Evolutionary conservation across 2,113 vertebrate genomes (phyloP).

Genomic region (Helogale parvula): DNA sequence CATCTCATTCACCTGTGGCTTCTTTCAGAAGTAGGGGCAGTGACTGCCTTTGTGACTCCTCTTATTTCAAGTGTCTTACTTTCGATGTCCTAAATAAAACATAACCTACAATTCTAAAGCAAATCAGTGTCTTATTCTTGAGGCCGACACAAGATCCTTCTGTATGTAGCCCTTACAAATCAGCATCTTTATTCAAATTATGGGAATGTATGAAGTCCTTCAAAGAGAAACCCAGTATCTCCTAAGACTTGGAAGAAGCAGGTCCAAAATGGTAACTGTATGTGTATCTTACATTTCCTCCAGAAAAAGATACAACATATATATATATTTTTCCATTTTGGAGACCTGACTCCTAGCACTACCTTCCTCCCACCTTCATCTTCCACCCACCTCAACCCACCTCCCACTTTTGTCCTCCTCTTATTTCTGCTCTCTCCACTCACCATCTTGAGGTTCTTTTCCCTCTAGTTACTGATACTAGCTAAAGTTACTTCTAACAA

Average conservation of each 20-base stretch:
- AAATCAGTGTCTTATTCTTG: background rate
- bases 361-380: background rate
- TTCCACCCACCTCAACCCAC: background rate
- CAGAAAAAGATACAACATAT: background rate
- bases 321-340: background rate
- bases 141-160: background rate
- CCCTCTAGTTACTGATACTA: background rate
- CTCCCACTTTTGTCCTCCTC: background rate
- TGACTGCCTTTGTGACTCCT: background rate
- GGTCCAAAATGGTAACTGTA: background rate
- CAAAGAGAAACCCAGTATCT: background rate
- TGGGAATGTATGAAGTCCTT: background rate
- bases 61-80: background rate
- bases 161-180: background rate
- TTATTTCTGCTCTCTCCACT: background rate
- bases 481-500: background rate
- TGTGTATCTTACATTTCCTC: background rate
- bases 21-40: background rate
- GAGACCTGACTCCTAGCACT: background rate
- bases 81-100: background rate
- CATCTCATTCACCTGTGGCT: background rate
- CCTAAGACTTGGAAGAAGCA: background rate
- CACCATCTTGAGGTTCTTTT: background rate
- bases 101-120: background rate
- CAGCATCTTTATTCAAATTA: background rate